Evolutionary conservation across 2,113 vertebrate genomes (phyloP).

Genomic region (Cygnus atratus): DNA sequence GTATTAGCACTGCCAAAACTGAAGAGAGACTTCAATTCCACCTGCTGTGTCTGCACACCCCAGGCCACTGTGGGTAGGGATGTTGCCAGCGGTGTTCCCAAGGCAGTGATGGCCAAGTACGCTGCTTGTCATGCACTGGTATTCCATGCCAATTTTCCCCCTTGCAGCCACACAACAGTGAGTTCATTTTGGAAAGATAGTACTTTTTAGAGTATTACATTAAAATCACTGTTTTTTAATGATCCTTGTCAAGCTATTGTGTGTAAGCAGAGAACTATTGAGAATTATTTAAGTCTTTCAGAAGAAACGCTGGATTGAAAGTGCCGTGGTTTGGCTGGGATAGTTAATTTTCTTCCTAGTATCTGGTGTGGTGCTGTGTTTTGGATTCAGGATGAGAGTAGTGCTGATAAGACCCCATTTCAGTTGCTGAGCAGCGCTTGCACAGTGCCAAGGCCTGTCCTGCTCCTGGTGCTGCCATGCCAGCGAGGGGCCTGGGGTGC

Average conservation of each 20-base stretch:
- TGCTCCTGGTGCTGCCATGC: no score
- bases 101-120: background rate
- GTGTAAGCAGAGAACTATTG: background rate
- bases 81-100: background rate
- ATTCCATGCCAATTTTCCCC: background rate
- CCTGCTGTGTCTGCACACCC: background rate
- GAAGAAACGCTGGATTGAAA: background rate
- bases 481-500: no score
- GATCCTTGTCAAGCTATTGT: background rate
- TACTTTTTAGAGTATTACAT: background rate
- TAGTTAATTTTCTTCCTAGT: no score
- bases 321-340: no score
- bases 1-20: background rate
- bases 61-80: background rate
- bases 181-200: background rate
- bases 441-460: no score
- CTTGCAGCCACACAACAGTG: background rate
- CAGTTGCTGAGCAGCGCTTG: no score
- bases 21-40: background rate
- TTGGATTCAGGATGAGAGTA: no score
- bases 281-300: background rate
- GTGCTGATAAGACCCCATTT: no score
- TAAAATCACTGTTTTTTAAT: background rate
- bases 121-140: background rate
- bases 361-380: no score